Percentiles rank a stretch among this genome's conserved stretches.
Evolutionary conservation across 2,797 vertebrate species (phyloP).

Genomic region (Sebastes jordani): DNA sequence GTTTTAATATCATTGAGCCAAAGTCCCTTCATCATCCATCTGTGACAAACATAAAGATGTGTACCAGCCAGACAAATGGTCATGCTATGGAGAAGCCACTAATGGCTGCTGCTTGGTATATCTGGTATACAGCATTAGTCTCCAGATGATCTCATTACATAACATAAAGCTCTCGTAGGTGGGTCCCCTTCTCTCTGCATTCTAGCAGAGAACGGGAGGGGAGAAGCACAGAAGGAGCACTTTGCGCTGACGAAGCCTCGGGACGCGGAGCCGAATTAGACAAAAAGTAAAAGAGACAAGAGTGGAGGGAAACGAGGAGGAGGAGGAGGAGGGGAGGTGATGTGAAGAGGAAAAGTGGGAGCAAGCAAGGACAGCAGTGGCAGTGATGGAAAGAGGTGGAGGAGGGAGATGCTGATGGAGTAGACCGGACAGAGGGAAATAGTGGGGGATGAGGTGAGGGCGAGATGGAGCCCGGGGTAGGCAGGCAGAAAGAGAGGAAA

Average conservation of each 20-base stretch:
- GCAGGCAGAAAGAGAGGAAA: neutral
- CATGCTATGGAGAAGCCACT: conserved; percentile 51
- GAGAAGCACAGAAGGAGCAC: conserved; percentile 49
- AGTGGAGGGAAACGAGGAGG: conserved; percentile 8
- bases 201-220: conserved; percentile 3
- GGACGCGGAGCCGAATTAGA: conserved; percentile 30
- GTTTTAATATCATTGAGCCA: conserved; percentile 35
- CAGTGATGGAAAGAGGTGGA: conserved; percentile 16
- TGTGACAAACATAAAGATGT: conserved; percentile 34
- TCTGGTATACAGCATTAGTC: conserved; percentile 50
- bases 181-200: conserved; percentile 39
- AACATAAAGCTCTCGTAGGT: conserved; percentile 50
- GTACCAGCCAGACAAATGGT: conserved; percentile 50
- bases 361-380: conserved; percentile 21
- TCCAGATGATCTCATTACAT: conserved; percentile 72
- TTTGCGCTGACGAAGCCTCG: conserved; percentile 47
- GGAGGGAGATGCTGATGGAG: neutral
- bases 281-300: conserved; percentile 55
- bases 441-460: conserved; percentile 1
- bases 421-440: neutral
- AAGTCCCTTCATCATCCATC: conserved; percentile 39
- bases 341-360: conserved; percentile 24
- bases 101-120: conserved; percentile 48
- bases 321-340: neutral
- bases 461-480: neutral